phyloP scores from a whole-genome alignment of 1,140 invertebrate genomes.

The Acromyrmex heyeri region DNA sequence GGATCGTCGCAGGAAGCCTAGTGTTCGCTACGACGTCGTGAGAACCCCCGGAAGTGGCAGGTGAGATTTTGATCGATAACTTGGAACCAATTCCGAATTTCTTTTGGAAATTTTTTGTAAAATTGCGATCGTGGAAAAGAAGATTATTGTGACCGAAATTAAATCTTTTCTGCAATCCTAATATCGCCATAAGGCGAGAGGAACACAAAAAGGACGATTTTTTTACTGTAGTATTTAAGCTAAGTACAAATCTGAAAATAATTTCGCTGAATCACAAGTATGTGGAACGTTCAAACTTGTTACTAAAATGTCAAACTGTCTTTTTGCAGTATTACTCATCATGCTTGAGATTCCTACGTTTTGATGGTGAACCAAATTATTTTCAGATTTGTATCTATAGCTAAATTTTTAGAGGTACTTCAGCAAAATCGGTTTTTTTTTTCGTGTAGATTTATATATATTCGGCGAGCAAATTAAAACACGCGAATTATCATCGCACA shows the following conservation, averaged over 20 bases:
- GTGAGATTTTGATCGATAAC: conserved; percentile 35
- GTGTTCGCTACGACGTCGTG: conserved; percentile 78
- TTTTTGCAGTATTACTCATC: no score
- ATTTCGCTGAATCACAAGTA: no score
- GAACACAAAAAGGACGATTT: no score
- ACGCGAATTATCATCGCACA: neutral
- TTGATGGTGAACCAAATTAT: no score
- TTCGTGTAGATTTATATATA: neutral
- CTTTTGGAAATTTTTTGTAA: neutral
- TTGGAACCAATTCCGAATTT: neutral
- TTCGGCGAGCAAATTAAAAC: neutral
- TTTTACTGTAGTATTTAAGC: no score
- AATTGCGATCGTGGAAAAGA: neutral
- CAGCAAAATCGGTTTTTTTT: no score
- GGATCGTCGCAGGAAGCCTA: conserved; percentile 75
- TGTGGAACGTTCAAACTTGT: no score
- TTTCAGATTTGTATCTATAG: no score
- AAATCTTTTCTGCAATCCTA: neutral
- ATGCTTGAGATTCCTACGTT: no score
- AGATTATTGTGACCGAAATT: neutral
- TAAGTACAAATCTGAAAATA: no score
- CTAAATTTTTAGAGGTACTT: no score
- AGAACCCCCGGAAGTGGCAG: conserved; percentile 71
- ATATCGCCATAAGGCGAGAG: neutral
- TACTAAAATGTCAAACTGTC: no score